Evolutionary conservation across 2,113 vertebrate genomes (phyloP).

Genomic region (Piliocolobus tephrosceles): DNA sequence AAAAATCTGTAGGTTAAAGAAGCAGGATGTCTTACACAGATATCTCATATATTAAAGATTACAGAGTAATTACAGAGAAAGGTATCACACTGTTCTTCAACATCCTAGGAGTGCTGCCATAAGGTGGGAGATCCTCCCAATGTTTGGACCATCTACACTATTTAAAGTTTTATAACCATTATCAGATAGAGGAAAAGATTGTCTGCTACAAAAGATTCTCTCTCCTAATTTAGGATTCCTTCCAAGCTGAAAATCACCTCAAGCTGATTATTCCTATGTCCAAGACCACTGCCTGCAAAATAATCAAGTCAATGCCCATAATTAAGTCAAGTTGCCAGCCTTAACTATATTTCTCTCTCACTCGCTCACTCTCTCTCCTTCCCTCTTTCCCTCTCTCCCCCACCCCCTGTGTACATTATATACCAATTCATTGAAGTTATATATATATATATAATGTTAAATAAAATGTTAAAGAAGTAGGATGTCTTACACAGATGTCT

Average conservation of each 20-base stretch:
- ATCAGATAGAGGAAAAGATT: neutral
- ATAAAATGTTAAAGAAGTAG: neutral
- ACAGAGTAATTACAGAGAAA: neutral
- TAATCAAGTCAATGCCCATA: neutral
- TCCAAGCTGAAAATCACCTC: neutral
- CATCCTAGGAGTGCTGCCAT: neutral
- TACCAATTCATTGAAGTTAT: neutral
- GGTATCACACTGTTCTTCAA: neutral
- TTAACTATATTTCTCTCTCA: neutral
- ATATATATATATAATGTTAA: neutral
- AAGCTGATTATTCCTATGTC: neutral
- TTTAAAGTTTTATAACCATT: neutral
- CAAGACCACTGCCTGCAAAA: neutral
- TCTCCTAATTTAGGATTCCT: neutral
- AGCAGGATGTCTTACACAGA: neutral
- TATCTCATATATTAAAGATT: neutral
- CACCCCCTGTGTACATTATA: neutral
- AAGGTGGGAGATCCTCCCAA: neutral
- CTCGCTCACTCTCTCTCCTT: accelerated
- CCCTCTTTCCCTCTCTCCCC: neutral
- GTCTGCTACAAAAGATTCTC: neutral
- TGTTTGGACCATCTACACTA: neutral
- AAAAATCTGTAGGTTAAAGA: neutral
- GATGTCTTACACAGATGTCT: neutral
- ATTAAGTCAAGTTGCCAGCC: neutral